Conservation (phyloP, 2,888 invertebrate species). For the Lutraria lutraria region DNA sequence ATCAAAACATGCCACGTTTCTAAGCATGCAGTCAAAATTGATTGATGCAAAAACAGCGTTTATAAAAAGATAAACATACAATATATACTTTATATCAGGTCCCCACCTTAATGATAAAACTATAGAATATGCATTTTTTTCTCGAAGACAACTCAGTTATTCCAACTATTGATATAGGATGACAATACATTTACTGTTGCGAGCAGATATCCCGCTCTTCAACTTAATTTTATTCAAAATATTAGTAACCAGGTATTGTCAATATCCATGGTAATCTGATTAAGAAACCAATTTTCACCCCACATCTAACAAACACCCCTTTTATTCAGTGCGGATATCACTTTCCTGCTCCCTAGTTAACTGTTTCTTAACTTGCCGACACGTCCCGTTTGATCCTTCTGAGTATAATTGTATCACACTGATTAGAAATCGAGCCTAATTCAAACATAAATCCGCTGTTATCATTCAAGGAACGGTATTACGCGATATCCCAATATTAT, state of each 20-base stretch:
- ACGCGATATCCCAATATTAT: conserved; percentile 28
- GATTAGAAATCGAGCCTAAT: conserved; percentile 47
- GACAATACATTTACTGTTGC: conserved; percentile 11
- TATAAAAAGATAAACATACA: neutral
- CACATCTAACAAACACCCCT: neutral
- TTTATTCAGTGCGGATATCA: neutral
- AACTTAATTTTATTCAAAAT: conserved; percentile 20
- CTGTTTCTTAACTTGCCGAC: conserved; percentile 44
- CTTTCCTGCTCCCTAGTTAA: conserved; percentile 6
- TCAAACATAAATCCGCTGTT: conserved; percentile 51
- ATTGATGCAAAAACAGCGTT: neutral
- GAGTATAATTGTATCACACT: conserved; percentile 44
- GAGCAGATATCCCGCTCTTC: neutral
- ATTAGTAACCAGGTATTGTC: conserved; percentile 1
- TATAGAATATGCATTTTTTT: neutral
- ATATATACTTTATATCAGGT: neutral
- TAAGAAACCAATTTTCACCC: conserved; percentile 15
- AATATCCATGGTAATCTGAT: neutral
- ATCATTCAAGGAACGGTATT: conserved; percentile 40
- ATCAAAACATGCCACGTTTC: neutral
- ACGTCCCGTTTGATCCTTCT: conserved; percentile 43
- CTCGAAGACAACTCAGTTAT: neutral
- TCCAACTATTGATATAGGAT: neutral
- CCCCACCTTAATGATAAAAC: neutral
- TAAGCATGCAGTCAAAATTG: neutral